Conservation (phyloP, 1,140 invertebrate species). For the Brachionus manjavacas region DNA sequence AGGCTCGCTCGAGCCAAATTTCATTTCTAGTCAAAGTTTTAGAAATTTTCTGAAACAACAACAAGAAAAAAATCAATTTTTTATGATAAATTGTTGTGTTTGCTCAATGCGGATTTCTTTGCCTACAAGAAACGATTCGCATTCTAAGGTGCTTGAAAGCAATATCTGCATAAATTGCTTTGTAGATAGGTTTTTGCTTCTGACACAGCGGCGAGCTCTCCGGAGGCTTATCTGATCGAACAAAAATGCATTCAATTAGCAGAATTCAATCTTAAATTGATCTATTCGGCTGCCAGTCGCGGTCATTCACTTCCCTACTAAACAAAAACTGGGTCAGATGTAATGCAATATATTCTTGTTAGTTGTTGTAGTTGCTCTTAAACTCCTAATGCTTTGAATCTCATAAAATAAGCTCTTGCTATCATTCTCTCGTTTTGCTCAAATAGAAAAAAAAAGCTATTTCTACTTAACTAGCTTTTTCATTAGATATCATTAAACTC, state of each 20-base stretch:
- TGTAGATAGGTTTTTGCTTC: background rate
- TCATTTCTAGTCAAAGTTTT: background rate
- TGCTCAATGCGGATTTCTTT: background rate
- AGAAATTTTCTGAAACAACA: background rate
- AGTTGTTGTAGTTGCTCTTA: background rate
- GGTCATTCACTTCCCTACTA: background rate
- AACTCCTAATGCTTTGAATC: background rate
- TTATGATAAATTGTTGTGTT: background rate
- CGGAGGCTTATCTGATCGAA: background rate
- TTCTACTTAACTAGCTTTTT: slow-evolving; percentile 2
- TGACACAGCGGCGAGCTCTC: background rate
- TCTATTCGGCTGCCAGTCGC: no score
- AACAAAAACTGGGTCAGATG: background rate
- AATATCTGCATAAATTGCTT: background rate
- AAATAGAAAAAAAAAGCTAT: background rate
- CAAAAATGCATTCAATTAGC: background rate
- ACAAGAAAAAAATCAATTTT: background rate
- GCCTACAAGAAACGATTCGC: background rate
- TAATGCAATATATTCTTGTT: background rate
- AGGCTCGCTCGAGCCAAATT: background rate
- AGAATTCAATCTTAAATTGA: background rate
- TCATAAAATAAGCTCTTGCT: background rate
- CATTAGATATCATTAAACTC: slow-evolving; percentile 25
- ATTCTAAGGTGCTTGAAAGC: background rate
- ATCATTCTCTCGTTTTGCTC: background rate